These are phyloP conservation scores for Callyntrura guangdongensis DNA, from an alignment of 2,888 invertebrate species.

Conservation along the genomic window DNA sequence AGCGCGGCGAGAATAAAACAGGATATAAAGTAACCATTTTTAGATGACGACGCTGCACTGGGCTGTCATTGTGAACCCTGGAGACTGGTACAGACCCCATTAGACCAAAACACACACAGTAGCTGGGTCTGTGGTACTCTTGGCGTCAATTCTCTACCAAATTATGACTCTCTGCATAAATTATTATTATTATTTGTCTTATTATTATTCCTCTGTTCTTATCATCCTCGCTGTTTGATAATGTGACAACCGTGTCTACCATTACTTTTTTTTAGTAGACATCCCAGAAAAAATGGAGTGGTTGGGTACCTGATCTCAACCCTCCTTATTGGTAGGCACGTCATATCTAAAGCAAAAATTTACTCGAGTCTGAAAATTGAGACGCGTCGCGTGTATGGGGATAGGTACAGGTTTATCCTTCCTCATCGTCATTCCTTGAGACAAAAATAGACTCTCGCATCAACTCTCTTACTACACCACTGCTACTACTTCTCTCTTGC, in stretches of 20 bases:
- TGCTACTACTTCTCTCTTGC: too few relatives aligned
- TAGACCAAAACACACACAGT: too few relatives aligned
- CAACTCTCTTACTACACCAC: not conserved
- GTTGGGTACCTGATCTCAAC: too few relatives aligned
- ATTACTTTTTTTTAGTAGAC: not conserved
- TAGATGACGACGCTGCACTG: too few relatives aligned
- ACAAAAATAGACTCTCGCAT: not conserved
- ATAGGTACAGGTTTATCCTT: not conserved
- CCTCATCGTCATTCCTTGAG: not conserved
- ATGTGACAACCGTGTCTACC: not conserved
- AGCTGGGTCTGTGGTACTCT: too few relatives aligned
- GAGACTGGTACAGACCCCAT: not conserved
- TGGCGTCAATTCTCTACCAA: too few relatives aligned
- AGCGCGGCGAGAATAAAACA: too few relatives aligned
- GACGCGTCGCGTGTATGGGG: not conserved
- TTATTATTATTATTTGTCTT: not conserved
- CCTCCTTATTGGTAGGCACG: too few relatives aligned
- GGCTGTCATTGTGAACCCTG: not conserved
- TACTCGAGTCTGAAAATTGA: too few relatives aligned
- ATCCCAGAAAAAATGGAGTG: too few relatives aligned
- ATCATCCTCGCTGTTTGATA: not conserved
- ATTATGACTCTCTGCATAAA: not conserved
- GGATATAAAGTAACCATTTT: too few relatives aligned
- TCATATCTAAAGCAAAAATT: not conserved
- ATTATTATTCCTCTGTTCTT: too few relatives aligned